A percentile compares a stretch with the other conserved stretches of the same genome.
These are phyloP conservation scores for Scaptomyza reducta DNA, from an alignment of 2,888 invertebrate genomes.

Conservation along the genomic window DNA sequence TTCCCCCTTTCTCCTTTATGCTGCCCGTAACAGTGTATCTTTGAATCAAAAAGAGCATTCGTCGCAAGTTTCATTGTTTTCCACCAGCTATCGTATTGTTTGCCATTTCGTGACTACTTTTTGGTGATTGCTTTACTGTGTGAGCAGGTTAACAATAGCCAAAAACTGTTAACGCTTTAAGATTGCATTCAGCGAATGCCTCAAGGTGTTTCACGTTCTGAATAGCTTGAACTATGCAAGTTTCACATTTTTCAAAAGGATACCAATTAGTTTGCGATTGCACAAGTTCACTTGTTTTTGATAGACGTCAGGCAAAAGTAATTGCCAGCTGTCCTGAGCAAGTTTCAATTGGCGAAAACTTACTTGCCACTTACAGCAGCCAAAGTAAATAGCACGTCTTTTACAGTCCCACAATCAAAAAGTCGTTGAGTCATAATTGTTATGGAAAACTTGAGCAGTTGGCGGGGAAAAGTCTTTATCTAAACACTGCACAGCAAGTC, in stretches of 20 bases:
- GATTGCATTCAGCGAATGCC: conserved; percentile 21
- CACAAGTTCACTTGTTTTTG: conserved; percentile 5
- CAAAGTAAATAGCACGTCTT: background rate
- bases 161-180: conserved; percentile 28
- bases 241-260: background rate
- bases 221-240: background rate
- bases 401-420: background rate
- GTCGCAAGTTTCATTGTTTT: conserved; percentile 26
- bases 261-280: conserved; percentile 21
- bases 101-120: background rate
- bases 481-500: conserved; percentile 31
- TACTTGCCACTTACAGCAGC: conserved; percentile 14
- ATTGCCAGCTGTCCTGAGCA: background rate
- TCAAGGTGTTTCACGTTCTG: background rate
- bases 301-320: conserved; percentile 20
- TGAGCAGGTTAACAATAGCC: background rate
- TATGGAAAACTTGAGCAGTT: background rate
- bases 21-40: background rate
- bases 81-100: conserved; percentile 19
- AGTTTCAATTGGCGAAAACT: conserved; percentile 15
- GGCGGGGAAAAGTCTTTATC: conserved; percentile 17
- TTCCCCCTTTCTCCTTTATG: background rate
- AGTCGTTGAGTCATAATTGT: conserved; percentile 14
- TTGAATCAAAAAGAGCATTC: conserved; percentile 2
- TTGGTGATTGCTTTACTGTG: conserved; percentile 1